A percentile compares a stretch with the other conserved stretches of the same genome.
Evolutionary conservation across 2,113 vertebrate genomes (phyloP).

Genomic region (Pao palembangensis): DNA sequence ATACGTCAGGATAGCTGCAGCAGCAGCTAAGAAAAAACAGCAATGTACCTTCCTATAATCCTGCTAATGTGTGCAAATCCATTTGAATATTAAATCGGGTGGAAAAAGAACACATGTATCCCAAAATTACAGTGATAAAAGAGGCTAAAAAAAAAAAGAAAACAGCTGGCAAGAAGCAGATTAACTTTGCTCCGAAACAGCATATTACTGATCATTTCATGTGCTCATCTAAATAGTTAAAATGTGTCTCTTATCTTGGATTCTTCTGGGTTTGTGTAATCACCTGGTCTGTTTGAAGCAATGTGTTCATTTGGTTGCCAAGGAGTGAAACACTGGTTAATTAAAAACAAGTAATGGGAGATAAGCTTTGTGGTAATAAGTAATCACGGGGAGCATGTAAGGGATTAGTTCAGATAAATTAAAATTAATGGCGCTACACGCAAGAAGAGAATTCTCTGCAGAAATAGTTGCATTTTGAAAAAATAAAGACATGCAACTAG

Average conservation of each 20-base stretch:
- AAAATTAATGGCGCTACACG: too few relatives aligned
- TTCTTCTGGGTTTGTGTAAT: slow-evolving; percentile 41
- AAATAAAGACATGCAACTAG: too few relatives aligned
- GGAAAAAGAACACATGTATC: slow-evolving; percentile 16
- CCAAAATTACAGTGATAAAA: slow-evolving; percentile 14
- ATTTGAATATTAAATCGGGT: slow-evolving; percentile 36
- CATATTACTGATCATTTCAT: slow-evolving; percentile 23
- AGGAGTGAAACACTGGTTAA: slow-evolving; percentile 17
- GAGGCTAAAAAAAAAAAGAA: slow-evolving; percentile 12
- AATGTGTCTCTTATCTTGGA: slow-evolving; percentile 9
- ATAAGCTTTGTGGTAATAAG: too few relatives aligned
- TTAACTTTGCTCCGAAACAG: slow-evolving; percentile 22
- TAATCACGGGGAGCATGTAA: not conserved
- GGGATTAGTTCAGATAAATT: not conserved
- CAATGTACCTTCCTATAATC: slow-evolving; percentile 12
- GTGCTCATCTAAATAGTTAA: slow-evolving; percentile 27
- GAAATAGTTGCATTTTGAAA: too few relatives aligned
- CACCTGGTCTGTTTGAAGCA: slow-evolving; percentile 11
- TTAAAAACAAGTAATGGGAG: slow-evolving; percentile 19
- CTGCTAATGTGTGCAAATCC: slow-evolving; percentile 19
- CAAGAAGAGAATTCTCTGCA: too few relatives aligned
- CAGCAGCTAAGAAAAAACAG: slow-evolving; percentile 17
- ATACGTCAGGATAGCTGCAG: slow-evolving; percentile 13
- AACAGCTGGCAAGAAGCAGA: slow-evolving; percentile 40
- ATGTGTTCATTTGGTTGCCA: slow-evolving; percentile 20